Evolutionary conservation across 2,113 vertebrate species (phyloP), one percentile per base, ranked within the genome.

Genomic region (Eulemur rufifrons): DNA sequence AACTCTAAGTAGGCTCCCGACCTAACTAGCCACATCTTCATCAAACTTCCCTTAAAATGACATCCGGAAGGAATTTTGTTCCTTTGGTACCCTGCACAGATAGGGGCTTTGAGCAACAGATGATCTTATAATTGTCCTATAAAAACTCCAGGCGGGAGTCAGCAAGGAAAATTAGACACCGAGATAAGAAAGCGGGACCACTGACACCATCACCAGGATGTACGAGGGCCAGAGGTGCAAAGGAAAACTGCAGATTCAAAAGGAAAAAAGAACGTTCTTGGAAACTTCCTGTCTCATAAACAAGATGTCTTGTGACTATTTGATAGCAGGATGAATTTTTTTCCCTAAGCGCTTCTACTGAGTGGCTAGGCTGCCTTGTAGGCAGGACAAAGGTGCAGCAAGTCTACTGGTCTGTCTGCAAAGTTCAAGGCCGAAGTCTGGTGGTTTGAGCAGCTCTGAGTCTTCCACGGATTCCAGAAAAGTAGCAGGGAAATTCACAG

Each of bases 141-240:
- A 2, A 61, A 86, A 82, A 91, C 23, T 69, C 13, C 56, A 12
- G 71, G 34, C 23, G 63, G 20, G 10, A 63, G 47, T 86, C 18
- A 80, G 3, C 39, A 81, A 87, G 39, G 34, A 39, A 88, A 86
- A 37, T 21, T 7, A 82, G 52, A 47, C 20, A 56, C 10, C 20
- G n/a, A 34, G 0, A 56, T 21, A 34, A 61, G 15, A 34, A 8
- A 29, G 18, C 0, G 0, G n/a, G 9, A 2, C 15, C 52, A 18
- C 8, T 2, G n/a, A 68, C 32, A 18, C 0, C 37, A 54, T 5
- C 6, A 5, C 13, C 37, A 59, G 18, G 18, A 63, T 59, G 13
- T 9, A 34, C 0, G 13, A 50, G 42, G 8, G 21, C 37, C 34
- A 34, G 4, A 66, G 47, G 10, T 11, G 0, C 4, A 69, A 39